These are phyloP conservation scores for Drosophila atripex DNA, from an alignment of 2,888 invertebrate species.

Conservation along the genomic window DNA sequence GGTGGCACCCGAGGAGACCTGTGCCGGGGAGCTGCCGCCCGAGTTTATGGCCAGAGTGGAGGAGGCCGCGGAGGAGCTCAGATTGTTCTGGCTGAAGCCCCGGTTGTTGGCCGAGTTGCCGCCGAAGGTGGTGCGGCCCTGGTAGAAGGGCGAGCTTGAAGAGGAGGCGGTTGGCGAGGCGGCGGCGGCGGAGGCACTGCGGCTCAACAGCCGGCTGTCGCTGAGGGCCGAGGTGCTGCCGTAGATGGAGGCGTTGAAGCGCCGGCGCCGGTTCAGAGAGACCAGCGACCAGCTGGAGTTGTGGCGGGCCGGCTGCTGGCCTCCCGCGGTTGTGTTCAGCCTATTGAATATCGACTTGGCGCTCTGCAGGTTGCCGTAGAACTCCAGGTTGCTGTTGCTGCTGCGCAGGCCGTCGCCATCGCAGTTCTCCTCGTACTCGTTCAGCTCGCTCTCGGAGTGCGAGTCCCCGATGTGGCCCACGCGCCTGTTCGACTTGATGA, in stretches of 20 bases:
- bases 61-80: conserved; percentile 59
- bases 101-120: conserved; percentile 87
- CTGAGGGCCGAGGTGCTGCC: conserved; percentile 83
- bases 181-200: conserved; percentile 34
- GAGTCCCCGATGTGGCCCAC: conserved; percentile 33
- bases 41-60: conserved; percentile 39
- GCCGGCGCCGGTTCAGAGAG: conserved; percentile 80
- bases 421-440: conserved; percentile 39
- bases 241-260: conserved; percentile 83
- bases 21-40: conserved; percentile 57
- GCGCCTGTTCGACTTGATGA: conserved; percentile 31
- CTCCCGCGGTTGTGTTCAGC: conserved; percentile 47
- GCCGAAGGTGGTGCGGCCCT: conserved; percentile 90
- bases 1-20: conserved; percentile 75
- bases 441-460: conserved; percentile 51
- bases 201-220: conserved; percentile 80
- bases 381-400: conserved; percentile 70
- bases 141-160: conserved; percentile 89
- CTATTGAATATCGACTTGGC: conserved; percentile 81
- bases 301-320: conserved; percentile 57
- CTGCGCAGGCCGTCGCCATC: conserved; percentile 20
- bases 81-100: conserved; percentile 72
- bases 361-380: conserved; percentile 82
- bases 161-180: conserved; percentile 8
- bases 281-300: conserved; percentile 83